These are phyloP conservation scores for Potorous gilbertii DNA, from an alignment of 2,797 vertebrate species.

Conservation along the genomic window DNA sequence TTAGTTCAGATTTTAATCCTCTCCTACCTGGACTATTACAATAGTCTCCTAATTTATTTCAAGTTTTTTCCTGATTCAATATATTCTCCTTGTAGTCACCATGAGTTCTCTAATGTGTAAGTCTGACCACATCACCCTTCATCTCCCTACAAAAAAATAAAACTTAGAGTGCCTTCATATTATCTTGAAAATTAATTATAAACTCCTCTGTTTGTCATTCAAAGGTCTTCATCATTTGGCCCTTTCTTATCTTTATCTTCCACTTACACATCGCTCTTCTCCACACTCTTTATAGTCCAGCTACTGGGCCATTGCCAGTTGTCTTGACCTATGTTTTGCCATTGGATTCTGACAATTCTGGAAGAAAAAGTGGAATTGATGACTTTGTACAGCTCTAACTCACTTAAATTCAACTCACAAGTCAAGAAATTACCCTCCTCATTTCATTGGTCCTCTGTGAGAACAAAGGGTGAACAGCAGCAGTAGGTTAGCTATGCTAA, in stretches of 20 bases:
- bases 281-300: neutral
- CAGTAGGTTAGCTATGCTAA: neutral
- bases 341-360: too few relatives aligned
- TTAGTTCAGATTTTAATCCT: neutral
- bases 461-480: too few relatives aligned
- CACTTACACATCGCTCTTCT: too few relatives aligned
- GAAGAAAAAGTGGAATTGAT: too few relatives aligned
- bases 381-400: too few relatives aligned
- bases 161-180: neutral
- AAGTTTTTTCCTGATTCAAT: neutral
- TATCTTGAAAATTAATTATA: neutral
- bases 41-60: neutral
- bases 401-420: too few relatives aligned
- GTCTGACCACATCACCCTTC: neutral
- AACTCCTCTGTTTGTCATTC: neutral
- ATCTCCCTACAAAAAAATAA: neutral
- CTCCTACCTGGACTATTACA: neutral
- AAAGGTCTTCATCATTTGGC: neutral
- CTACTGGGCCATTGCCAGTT: too few relatives aligned
- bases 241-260: neutral
- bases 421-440: too few relatives aligned
- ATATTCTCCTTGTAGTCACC: neutral
- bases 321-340: too few relatives aligned
- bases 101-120: neutral
- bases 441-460: too few relatives aligned